Percentiles rank a stretch among this genome's conserved stretches.
phyloP scores from a whole-genome alignment of 2,797 vertebrate genomes.

The Neopelma chrysocephalum region DNA sequence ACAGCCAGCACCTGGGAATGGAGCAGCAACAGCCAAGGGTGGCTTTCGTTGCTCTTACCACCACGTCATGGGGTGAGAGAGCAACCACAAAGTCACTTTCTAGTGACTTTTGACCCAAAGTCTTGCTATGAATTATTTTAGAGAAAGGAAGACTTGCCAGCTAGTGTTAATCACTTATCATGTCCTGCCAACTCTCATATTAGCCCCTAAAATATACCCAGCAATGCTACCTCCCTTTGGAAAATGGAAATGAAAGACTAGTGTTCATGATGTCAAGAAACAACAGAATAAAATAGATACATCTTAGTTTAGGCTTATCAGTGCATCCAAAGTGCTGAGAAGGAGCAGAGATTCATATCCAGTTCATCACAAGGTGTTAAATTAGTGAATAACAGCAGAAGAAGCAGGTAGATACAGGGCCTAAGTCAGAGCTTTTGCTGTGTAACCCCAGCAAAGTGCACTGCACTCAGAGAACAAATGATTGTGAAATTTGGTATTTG shows the following conservation, averaged over 20 bases:
- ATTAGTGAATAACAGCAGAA: background rate
- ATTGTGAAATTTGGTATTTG: background rate
- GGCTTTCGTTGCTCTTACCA: background rate
- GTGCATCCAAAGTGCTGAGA: background rate
- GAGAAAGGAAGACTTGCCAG: background rate
- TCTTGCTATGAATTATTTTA: background rate
- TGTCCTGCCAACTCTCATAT: background rate
- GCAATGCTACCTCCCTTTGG: background rate
- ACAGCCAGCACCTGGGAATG: background rate
- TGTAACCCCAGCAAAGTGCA: background rate
- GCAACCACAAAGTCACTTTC: background rate
- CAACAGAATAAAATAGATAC: background rate
- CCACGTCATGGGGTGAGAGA: background rate
- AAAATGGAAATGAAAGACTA: background rate
- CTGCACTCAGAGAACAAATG: background rate
- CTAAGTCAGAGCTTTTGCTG: background rate
- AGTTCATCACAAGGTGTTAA: background rate
- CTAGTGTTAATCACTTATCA: background rate
- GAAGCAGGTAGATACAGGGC: background rate
- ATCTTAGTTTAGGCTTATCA: background rate
- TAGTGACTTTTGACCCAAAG: background rate
- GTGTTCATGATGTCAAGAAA: background rate
- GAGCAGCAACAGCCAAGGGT: rapidly evolving
- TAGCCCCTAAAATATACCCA: slow-evolving; percentile 10
- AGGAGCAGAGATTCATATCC: background rate